Evolutionary conservation across 2,797 vertebrate species (phyloP), one percentile per base, ranked within the genome.

Genomic region (Parauchenoglanis ngamensis): DNA sequence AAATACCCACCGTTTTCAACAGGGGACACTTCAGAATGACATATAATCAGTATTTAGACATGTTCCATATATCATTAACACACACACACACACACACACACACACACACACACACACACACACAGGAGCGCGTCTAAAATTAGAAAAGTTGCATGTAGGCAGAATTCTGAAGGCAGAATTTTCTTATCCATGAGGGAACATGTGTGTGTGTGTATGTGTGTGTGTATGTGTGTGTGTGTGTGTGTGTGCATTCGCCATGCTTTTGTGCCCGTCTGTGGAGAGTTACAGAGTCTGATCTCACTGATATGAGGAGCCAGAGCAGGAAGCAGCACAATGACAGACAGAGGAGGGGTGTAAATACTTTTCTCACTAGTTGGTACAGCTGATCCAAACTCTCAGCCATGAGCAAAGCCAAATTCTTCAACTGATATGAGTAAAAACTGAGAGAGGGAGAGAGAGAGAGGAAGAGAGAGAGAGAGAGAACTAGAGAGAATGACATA

Each of bases 261-360:
- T 83, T 87, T 89, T 88, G 86, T 89, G 86, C 70, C 72, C 61
- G 75, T 73, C 52, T 82, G 82, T 76, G 56, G 79, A 86, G 83
- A 86, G 83, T 85, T 88, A 87, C 79, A 86, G 80, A 85, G 57
- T 67, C 83, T 70, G 90, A 92, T 92, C 84, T 85, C 81, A 85
- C 84, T 83, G 90, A 92, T 90, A 92, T 87, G 65, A 88, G 88
- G 88, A 88, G 90, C 91, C 79, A 86, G 59, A 84, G 86, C 84
- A 92, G 91, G 91, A 92, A 92, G 87, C 82, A 83, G 82, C 82
- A 89, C 89, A 90, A 88, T 86, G 57, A 90, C 54, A 86, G 86
- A 87, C 63, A 81, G 76, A 86, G 28, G 28, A 80, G 49, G 79
- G n/a, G 61, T 63, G 61, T 52, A 46, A 49, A 13, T 54, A 56